These are phyloP conservation scores for Popillia japonica DNA, from an alignment of 1,140 invertebrate species.

Conservation along the genomic window DNA sequence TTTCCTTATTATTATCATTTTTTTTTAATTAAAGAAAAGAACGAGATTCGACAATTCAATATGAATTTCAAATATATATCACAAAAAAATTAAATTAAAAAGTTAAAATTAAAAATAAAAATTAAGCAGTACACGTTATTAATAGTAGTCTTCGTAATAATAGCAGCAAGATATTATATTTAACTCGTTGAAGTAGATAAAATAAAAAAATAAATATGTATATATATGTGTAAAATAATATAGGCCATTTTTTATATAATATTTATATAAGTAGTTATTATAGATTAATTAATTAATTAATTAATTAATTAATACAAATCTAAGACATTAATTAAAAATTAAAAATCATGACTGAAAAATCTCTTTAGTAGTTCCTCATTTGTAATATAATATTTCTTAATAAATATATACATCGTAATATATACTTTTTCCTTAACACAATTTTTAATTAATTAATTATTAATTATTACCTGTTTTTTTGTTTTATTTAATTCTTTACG, in stretches of 20 bases:
- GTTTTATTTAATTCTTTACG: not conserved
- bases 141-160: too few relatives aligned
- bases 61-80: too few relatives aligned
- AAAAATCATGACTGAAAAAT: not conserved
- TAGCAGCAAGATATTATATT: not conserved
- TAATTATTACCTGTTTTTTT: not conserved
- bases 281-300: not conserved
- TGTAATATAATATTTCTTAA: not conserved
- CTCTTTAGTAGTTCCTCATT: not conserved
- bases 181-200: slow-evolving; percentile 11
- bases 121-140: too few relatives aligned
- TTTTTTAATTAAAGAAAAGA: too few relatives aligned
- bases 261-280: not conserved
- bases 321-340: not conserved
- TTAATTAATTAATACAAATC: too few relatives aligned
- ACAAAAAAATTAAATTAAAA: too few relatives aligned
- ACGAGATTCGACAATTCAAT: too few relatives aligned
- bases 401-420: not conserved
- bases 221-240: slow-evolving; percentile 15
- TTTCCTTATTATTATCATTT: too few relatives aligned
- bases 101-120: too few relatives aligned
- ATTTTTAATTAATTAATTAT: not conserved
- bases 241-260: slow-evolving; percentile 3
- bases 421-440: not conserved
- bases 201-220: not conserved